Conservation (phyloP, 35 echinoderm and acorn worm species). For the Anneissia japonica region DNA sequence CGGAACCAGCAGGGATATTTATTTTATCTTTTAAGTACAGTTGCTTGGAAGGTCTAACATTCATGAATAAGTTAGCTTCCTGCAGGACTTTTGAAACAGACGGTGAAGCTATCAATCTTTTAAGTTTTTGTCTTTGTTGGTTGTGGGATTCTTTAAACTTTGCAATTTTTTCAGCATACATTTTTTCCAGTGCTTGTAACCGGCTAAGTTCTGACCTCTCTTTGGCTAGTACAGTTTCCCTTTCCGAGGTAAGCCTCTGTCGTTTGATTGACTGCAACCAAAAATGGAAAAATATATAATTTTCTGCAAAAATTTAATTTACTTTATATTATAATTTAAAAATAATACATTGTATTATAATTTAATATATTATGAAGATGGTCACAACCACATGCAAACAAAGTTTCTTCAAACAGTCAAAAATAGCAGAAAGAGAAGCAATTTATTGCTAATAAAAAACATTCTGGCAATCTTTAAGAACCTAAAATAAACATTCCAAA, state of each 20-base stretch:
- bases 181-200: neutral
- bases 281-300: neutral
- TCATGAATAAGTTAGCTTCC: neutral
- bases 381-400: too few species aligned
- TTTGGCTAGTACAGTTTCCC: neutral
- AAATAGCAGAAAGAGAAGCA: too few species aligned
- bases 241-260: neutral
- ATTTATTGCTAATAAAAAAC: too few species aligned
- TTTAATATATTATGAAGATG: too few species aligned
- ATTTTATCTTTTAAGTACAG: constrained; percentile 14
- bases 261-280: neutral
- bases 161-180: constrained; percentile 10
- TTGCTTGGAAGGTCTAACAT: constrained; percentile 5
- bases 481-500: too few species aligned
- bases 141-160: neutral
- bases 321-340: too few species aligned
- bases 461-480: too few species aligned
- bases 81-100: neutral
- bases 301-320: neutral
- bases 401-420: too few species aligned
- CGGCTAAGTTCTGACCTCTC: neutral
- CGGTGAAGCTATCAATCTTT: neutral
- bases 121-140: neutral
- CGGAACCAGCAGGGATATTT: neutral
- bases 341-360: too few species aligned